Base-by-base conservation (phyloP, 1,140 invertebrate species). In the Euura saliciscinereae region DNA sequence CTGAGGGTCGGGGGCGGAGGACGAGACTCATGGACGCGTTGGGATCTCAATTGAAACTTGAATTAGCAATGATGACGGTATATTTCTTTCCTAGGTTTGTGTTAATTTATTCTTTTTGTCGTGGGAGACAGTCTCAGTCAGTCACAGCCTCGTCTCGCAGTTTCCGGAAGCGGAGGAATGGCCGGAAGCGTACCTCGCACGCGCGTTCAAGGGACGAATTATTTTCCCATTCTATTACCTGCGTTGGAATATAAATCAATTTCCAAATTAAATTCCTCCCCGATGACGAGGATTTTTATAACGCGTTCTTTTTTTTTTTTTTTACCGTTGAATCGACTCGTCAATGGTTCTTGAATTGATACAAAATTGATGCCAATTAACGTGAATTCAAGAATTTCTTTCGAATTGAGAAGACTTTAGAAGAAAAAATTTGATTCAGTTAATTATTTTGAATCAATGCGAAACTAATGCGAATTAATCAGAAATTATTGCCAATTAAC, bases 201-300 rank as follows among this genome's bases (percentile, higher is more conserved):
- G 82, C 83, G 80, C 82, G 79, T 85, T 82, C 80, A 77, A 78
- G 80, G 80, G 82, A 85, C 84, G 84, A 85, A 85, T 85, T 85
- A 85, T 85, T 85, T 84, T 83, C 80, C 83, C 84, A 85, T 85
- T 85, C 84, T 85, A 85, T 84, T 79, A 81, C 78, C 81, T 72
- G 83, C 28, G 28, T 82, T 85, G 85, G 85, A 85, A 85, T 85
- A 85, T 85, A 85, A 85, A 85, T 85, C 84, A 85, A 85, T 83
- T 84, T 85, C 84, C 83, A 85, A 85, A 85, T 85, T 85, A 85
- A 85, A 85, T 85, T 85, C 84, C 84, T 82, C 28, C 28, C 28
- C 28, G 28, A 28, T 83, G 83, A 84, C 82, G 28, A 28, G 28
- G 28, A 28, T 28, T 28, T 28, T 28, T 28, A 28, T 28, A 28